Evolutionary conservation across 92 coral and sea anemone genomes (phyloP).

Genomic region (Actinernus sp.): DNA sequence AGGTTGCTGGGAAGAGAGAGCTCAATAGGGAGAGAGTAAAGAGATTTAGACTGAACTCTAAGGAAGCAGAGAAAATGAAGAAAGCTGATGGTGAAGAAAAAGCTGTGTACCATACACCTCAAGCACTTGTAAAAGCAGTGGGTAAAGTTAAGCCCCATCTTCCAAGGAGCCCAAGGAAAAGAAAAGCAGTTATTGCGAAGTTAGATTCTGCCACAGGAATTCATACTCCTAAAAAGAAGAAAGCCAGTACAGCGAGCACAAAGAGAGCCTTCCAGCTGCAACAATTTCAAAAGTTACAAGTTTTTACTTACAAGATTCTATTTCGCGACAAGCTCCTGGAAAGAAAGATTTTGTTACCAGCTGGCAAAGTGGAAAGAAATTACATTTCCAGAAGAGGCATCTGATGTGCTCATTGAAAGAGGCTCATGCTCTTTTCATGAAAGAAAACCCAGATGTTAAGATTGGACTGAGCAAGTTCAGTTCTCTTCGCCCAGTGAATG

Average conservation of each 20-base stretch:
- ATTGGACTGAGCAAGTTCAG: constrained; percentile 54
- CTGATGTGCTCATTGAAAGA: constrained; percentile 43
- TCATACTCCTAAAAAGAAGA: neutral
- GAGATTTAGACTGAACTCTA: too few species aligned
- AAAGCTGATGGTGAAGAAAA: neutral
- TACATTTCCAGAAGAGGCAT: constrained; percentile 35
- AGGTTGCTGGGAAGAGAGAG: neutral
- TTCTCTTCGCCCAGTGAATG: constrained; percentile 55
- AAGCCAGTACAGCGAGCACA: neutral
- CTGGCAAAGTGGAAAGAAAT: constrained; percentile 43
- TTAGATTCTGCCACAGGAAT: constrained; percentile 6
- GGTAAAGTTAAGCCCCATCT: constrained; percentile 17
- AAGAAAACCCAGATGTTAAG: constrained; percentile 33
- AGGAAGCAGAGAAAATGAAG: neutral
- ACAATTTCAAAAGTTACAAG: neutral
- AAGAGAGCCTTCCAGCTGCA: neutral
- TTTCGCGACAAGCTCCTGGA: constrained; percentile 67
- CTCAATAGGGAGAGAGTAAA: constrained; percentile 5
- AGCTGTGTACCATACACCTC: constrained; percentile 5
- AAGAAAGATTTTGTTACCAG: constrained; percentile 46
- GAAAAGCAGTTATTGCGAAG: constrained; percentile 27
- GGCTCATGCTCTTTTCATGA: constrained; percentile 45
- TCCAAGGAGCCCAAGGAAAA: constrained; percentile 20
- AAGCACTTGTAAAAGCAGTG: constrained; percentile 28
- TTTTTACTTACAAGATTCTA: constrained; percentile 34